phyloP scores from a whole-genome alignment of 2,113 vertebrate species.

The Coturnix japonica region DNA sequence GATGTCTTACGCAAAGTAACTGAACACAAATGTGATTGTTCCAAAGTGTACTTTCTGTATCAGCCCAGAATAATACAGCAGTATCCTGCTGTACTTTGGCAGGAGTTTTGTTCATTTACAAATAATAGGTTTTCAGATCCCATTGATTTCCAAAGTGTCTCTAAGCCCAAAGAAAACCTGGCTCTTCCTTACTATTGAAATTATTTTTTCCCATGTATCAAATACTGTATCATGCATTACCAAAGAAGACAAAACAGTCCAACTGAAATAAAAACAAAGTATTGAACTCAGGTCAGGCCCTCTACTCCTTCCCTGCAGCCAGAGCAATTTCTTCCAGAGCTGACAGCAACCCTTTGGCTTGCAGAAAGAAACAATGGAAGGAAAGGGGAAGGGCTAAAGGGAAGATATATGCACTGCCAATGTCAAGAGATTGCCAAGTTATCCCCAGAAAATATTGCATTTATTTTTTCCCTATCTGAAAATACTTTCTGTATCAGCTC shows the following conservation, averaged over 20 bases:
- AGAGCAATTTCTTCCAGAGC: background rate
- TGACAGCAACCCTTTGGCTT: background rate
- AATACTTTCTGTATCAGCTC: background rate
- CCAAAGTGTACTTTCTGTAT: background rate
- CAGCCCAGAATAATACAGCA: background rate
- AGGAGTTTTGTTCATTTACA: background rate
- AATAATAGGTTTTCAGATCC: background rate
- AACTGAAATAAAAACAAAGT: background rate
- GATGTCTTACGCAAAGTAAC: background rate
- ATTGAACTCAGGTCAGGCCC: background rate
- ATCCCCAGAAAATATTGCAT: background rate
- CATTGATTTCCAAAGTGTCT: background rate
- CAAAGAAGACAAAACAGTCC: background rate
- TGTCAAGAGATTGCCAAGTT: background rate
- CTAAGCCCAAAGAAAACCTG: background rate
- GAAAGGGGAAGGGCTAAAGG: background rate
- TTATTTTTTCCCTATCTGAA: background rate
- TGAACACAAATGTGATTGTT: background rate
- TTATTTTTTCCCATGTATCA: background rate
- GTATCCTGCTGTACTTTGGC: background rate
- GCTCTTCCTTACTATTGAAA: background rate
- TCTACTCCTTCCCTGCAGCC: background rate
- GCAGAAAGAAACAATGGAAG: background rate
- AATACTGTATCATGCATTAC: background rate
- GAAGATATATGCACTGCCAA: background rate